phyloP scores from a whole-genome alignment of 2,797 vertebrate genomes.

The Geotrypetes seraphini region DNA sequence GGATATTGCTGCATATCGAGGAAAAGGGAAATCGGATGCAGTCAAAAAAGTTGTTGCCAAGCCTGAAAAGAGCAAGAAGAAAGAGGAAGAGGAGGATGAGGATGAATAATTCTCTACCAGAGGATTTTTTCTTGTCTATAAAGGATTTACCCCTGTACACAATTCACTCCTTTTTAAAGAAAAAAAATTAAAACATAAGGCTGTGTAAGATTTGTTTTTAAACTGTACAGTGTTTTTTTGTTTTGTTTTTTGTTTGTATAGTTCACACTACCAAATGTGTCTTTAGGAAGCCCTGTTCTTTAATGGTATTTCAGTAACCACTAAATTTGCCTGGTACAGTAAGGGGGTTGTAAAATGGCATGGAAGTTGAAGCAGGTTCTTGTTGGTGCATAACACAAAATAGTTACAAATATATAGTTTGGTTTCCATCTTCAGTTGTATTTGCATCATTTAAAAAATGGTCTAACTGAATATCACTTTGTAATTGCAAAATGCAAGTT shows the following conservation, averaged over 20 bases:
- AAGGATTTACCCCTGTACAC: constrained; percentile 92
- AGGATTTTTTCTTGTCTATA: constrained; percentile 84
- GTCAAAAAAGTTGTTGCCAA: constrained; percentile 78
- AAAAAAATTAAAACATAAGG: constrained; percentile 64
- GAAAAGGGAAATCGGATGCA: constrained; percentile 79
- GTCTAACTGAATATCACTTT: constrained; percentile 67
- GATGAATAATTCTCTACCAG: constrained; percentile 71
- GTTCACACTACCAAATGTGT: constrained; percentile 92
- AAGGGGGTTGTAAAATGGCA: constrained; percentile 72
- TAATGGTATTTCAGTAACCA: constrained; percentile 82
- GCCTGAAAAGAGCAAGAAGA: constrained; percentile 77
- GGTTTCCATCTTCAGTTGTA: constrained; percentile 66
- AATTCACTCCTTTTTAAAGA: constrained; percentile 82
- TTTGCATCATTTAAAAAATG: constrained; percentile 47
- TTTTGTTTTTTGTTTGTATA: constrained; percentile 82
- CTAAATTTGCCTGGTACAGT: constrained; percentile 83
- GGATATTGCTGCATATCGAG: constrained; percentile 88
- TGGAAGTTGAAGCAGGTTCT: constrained; percentile 71
- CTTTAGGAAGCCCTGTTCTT: constrained; percentile 68
- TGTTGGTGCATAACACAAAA: constrained; percentile 87
- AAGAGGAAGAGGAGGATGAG: constrained; percentile 81
- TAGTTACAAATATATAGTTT: constrained; percentile 63
- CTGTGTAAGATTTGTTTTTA: constrained; percentile 93
- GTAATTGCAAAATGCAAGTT: constrained; percentile 60
- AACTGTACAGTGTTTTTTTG: constrained; percentile 92